Percentiles rank a stretch among this genome's conserved stretches.
Evolutionary conservation across 2,888 invertebrate genomes (phyloP).

Genomic region (Callyntrura guangdongensis): DNA sequence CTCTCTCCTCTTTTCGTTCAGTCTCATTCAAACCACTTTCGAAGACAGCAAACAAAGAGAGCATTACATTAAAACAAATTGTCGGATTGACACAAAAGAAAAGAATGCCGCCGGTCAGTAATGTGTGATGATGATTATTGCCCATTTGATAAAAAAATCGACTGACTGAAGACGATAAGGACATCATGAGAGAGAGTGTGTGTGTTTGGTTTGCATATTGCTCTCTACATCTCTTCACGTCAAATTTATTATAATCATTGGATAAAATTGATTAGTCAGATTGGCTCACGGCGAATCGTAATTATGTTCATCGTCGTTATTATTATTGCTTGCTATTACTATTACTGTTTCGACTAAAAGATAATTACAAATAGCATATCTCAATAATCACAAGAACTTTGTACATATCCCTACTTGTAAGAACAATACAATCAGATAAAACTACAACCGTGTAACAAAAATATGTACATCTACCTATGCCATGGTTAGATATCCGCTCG

Average conservation of each 20-base stretch:
- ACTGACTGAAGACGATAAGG: constrained; percentile 41
- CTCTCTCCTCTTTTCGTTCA: neutral
- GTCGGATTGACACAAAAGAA: constrained; percentile 56
- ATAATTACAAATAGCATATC: constrained; percentile 67
- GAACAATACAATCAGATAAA: constrained; percentile 4
- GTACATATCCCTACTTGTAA: neutral
- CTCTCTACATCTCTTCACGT: constrained; percentile 51
- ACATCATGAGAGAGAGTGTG: neutral
- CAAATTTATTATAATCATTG: constrained; percentile 63
- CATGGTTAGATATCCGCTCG: neutral
- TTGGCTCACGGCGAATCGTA: constrained; percentile 75
- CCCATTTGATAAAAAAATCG: constrained; percentile 56
- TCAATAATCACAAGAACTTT: constrained; percentile 9
- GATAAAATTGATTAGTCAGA: constrained; percentile 78
- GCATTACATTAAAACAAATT: constrained; percentile 25
- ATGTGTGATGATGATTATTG: constrained; percentile 45
- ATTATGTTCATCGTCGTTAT: constrained; percentile 35
- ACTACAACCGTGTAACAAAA: neutral
- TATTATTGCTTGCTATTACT: neutral
- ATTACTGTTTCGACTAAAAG: constrained; percentile 1
- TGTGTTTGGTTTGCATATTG: neutral
- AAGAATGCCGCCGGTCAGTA: constrained; percentile 48
- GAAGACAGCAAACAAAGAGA: constrained; percentile 7
- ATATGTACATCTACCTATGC: no score
- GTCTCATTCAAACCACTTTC: constrained; percentile 38